Conservation (phyloP, 2,113 vertebrate species). For the Ciconia stormi region DNA sequence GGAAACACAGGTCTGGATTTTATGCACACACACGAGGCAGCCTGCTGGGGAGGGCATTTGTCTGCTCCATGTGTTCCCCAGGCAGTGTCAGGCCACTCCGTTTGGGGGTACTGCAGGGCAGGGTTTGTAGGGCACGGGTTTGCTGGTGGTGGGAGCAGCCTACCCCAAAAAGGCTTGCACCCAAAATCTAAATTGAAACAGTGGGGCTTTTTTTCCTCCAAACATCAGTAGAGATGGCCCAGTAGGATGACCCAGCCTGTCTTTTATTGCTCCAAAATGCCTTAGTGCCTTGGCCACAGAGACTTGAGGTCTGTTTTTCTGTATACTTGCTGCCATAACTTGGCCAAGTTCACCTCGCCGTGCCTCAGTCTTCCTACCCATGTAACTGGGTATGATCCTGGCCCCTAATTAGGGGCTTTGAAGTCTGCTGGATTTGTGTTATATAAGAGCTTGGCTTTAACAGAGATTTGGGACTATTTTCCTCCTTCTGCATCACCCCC, state of each 20-base stretch:
- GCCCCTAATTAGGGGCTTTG: neutral
- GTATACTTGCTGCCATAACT: neutral
- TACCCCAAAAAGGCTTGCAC: neutral
- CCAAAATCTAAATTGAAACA: neutral
- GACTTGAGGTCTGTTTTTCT: neutral
- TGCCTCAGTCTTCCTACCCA: neutral
- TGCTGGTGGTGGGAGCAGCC: neutral
- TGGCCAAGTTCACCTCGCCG: neutral
- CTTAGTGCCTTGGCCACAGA: neutral
- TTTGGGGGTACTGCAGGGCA: neutral
- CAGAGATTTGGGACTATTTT: fast-evolving
- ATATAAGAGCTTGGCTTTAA: neutral
- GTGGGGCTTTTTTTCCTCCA: neutral
- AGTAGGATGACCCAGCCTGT: neutral
- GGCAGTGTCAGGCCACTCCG: too few species aligned
- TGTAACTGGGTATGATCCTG: neutral
- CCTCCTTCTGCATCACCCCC: neutral
- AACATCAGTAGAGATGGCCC: neutral
- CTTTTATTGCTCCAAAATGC: neutral
- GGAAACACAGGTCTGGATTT: neutral
- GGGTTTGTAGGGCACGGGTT: neutral
- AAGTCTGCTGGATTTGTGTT: neutral
- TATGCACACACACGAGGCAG: neutral
- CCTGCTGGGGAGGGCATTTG: neutral
- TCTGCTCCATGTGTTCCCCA: fast-evolving